Evolutionary conservation across 2,888 invertebrate genomes (phyloP), one percentile per base, ranked within the genome.

Genomic region (Leucophenga montana): DNA sequence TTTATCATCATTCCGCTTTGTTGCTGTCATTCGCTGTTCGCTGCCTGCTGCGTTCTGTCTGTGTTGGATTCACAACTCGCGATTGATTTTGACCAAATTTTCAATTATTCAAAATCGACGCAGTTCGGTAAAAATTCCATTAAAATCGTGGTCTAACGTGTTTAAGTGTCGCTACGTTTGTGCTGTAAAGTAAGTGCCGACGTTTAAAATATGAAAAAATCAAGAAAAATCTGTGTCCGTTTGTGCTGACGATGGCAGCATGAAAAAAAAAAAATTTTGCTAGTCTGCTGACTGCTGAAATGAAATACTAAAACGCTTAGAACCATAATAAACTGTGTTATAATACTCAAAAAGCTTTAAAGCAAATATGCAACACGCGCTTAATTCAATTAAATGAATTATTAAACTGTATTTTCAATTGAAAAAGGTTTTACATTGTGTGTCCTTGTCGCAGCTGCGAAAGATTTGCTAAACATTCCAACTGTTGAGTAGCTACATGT

Each of bases 1-100:
- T 91, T 90, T 91, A 90, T 78, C 67, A 71, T 22, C 66, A 67
- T 75, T 75, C 65, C 65, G 90, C 66, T 77, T 75, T 76, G 74
- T 65, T 72, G 90, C 90, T 91, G 90, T 85, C 87, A 86, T 88
- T 89, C 89, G 89, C 11, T 39, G 39, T 39, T 33, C 33, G 33
- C 33, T 33, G 33, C 8, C 39, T 39, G 39, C 39, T 8, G 9
- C 11, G 33, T 33, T 3, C 8, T 3, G 33, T 33, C 39, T 61
- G 61, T 61, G 61, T 61, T 61, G 61, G 33, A 61, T 39, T 61
- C 61, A 61, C 59, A 16, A 33, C 20, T 62, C 62, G 90, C 75
- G 78, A 78, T 78, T 77, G 77, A 78, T 78, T 78, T 77, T 77
- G 71, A 74, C 71, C 75, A 65, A 75, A 71, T 71, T 73, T 70